These are phyloP conservation scores for Phrynocephalus versicolor DNA, from an alignment of 2,113 vertebrate species.

Conservation along the genomic window DNA sequence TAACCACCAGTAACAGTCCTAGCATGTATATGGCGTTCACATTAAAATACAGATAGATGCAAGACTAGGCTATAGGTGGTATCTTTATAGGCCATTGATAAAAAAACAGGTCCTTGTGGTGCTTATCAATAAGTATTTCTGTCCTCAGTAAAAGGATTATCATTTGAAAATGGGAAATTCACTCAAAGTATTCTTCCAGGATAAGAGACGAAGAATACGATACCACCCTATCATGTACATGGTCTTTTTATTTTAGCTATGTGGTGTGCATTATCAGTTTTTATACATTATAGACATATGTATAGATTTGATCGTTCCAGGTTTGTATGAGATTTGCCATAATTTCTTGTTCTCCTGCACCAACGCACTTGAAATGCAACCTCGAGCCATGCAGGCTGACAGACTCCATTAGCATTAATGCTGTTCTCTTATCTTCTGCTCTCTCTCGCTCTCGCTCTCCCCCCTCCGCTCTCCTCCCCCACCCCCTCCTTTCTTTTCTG, in stretches of 20 bases:
- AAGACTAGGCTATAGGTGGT: too few relatives aligned
- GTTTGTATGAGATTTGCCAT: slow-evolving; percentile 33
- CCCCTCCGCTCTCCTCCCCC: slow-evolving; percentile 12
- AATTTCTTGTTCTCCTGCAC: slow-evolving; percentile 50
- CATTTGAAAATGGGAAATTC: not conserved
- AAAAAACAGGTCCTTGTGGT: slow-evolving; percentile 30
- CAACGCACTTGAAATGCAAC: slow-evolving; percentile 31
- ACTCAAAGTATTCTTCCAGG: not conserved
- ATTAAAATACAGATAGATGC: too few relatives aligned
- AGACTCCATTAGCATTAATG: slow-evolving; percentile 71
- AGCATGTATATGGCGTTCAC: too few relatives aligned
- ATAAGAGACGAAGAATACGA: not conserved
- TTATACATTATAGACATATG: slow-evolving; percentile 10
- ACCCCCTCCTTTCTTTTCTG: slow-evolving; percentile 66
- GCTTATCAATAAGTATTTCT: not conserved
- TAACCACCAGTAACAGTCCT: slow-evolving; percentile 57
- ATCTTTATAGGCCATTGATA: too few relatives aligned
- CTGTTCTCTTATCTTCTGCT: slow-evolving; percentile 56
- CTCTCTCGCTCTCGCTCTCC: slow-evolving; percentile 36
- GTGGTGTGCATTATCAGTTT: slow-evolving; percentile 20
- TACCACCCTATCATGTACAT: not conserved
- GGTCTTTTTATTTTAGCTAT: slow-evolving; percentile 18
- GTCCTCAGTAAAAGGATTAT: accelerated
- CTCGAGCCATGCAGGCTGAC: slow-evolving; percentile 61
- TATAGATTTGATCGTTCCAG: slow-evolving; percentile 35